Evolutionary conservation across 2,113 vertebrate species (phyloP).

Genomic region (Chionodraco myersi): DNA sequence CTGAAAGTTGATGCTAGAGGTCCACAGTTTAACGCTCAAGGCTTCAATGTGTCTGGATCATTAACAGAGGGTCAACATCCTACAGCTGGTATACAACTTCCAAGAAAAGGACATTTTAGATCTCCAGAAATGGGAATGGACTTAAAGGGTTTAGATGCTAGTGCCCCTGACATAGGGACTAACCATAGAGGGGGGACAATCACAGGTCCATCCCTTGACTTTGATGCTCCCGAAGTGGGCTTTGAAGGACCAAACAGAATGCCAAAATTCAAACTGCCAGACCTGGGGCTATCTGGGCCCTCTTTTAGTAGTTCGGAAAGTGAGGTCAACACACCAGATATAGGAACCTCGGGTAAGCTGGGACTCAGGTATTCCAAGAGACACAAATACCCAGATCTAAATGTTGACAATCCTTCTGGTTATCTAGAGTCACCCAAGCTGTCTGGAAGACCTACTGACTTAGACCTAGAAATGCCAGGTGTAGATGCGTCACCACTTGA

Average conservation of each 20-base stretch:
- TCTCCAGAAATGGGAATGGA: constrained; percentile 29
- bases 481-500: constrained; percentile 39
- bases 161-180: constrained; percentile 1
- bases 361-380: constrained; percentile 55
- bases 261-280: constrained; percentile 62
- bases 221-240: constrained; percentile 36
- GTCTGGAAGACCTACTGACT: constrained; percentile 44
- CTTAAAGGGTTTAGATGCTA: constrained; percentile 17
- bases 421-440: constrained; percentile 29
- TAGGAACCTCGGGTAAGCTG: constrained; percentile 30
- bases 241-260: constrained; percentile 45
- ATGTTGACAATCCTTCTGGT: constrained; percentile 64
- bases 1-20: constrained; percentile 1
- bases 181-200: constrained; percentile 32
- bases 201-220: constrained; percentile 22
- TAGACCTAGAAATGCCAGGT: constrained; percentile 39
- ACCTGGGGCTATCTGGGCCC: constrained; percentile 40
- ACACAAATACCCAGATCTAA: constrained; percentile 62
- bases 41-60: constrained; percentile 21
- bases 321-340: constrained; percentile 33
- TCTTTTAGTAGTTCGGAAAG: constrained; percentile 24
- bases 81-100: constrained; percentile 19
- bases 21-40: constrained; percentile 27
- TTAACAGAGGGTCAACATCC: constrained; percentile 23
- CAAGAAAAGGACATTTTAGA: constrained; percentile 23